A percentile compares a stretch with the other conserved stretches of the same genome.
These are phyloP conservation scores for Hiodon alosoides DNA, from an alignment of 2,113 vertebrate species.

Conservation along the genomic window DNA sequence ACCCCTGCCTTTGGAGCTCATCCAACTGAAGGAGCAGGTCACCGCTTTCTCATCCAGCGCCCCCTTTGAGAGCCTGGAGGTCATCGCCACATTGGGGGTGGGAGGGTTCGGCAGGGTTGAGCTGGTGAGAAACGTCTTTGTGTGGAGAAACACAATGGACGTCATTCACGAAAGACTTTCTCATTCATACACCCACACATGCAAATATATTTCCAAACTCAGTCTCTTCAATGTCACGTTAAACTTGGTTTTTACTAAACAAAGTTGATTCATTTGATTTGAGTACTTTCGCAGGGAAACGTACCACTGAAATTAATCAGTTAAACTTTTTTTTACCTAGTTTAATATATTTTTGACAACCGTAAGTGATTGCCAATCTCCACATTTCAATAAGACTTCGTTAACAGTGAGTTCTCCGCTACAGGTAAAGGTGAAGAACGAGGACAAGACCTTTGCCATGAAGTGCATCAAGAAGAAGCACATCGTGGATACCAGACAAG, in stretches of 20 bases:
- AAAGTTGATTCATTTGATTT: no score
- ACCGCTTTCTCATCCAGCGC: conserved; percentile 42
- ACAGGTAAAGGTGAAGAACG: conserved; percentile 59
- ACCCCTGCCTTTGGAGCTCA: conserved; percentile 47
- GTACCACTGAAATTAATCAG: no score
- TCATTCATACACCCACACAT: not conserved
- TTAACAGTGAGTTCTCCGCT: not conserved
- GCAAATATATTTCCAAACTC: no score
- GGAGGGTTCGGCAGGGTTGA: conserved; percentile 68
- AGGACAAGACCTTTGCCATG: conserved; percentile 60
- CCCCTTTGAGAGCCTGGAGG: conserved; percentile 58
- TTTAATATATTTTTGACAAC: no score
- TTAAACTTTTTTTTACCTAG: no score
- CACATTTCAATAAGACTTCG: not conserved
- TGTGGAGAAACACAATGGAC: not conserved
- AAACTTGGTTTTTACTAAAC: no score
- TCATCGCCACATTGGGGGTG: conserved; percentile 60
- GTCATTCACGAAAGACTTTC: not conserved
- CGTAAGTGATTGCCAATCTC: not conserved
- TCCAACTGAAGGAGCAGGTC: conserved; percentile 57
- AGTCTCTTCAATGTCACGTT: no score
- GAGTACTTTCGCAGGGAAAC: no score
- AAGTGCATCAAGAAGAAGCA: conserved; percentile 70
- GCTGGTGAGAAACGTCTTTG: conserved; percentile 47
- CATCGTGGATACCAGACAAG: conserved; percentile 65